Evolutionary conservation across 1,140 invertebrate species (phyloP), one percentile per base, ranked within the genome.

Genomic region (Saxidomus purpurata): DNA sequence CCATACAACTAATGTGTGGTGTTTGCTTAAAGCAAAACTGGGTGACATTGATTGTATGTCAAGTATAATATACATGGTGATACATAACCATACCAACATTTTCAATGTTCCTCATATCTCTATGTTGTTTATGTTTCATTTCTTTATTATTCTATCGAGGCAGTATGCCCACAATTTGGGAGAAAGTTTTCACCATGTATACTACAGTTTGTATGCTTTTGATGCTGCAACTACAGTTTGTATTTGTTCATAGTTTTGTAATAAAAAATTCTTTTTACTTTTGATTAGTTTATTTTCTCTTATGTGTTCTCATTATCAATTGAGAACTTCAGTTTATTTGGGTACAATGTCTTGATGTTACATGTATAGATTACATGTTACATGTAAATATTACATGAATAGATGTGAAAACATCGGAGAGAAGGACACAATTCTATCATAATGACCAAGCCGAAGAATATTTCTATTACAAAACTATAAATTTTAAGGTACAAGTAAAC

Each of bases 321-420:
- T 74, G 69, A 74, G 69, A 74, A 74, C 69, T 74, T 74, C 69
- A 74, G 69, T 74, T 74, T 74, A 74, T 74, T 74, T 74, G 69
- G 69, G 69, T 74, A 74, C 69, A 74, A 74, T 74, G 69, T 74
- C 38, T 74, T 74, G 59, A 61, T 61, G 25, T n/a, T 61, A 61
- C 31, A 74, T 74, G 69, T 74, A 74, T 40, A 74, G 11, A 61
- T 61, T 61, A 74, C 31, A 74, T n/a, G 69, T 38, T 40, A 17
- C 38, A 74, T 74, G 38, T 38, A 74, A 34, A 74, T 74, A 74
- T 74, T 74, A 74, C 69, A 74, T 74, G 69, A 38, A 74, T 74
- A 74, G 69, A 74, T 74, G 69, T 74, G 69, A 74, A 74, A 74
- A 74, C 69, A 74, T 74, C 69, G 69, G 69, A 74, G 69, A 74